Base-by-base conservation (phyloP, 1,140 invertebrate species). In the Papilio xuthus region DNA sequence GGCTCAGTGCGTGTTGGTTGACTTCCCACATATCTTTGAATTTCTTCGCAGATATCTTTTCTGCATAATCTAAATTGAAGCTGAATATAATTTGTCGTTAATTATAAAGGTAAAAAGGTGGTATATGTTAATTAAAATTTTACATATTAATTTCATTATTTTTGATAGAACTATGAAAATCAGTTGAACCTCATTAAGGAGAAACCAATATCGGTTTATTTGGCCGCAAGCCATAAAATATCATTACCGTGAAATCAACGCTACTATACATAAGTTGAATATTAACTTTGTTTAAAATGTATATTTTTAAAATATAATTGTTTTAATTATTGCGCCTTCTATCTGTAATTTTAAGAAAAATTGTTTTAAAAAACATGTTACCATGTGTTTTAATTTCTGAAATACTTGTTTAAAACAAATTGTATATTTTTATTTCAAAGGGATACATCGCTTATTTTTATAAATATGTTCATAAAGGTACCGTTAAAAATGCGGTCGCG, bases 211-310 rank as follows among this genome's bases (percentile, higher is more conserved):
- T 67, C 60, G 60, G 60, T 67, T 28, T 28, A 67, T 67, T 67
- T 67, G 60, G 60, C 60, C 60, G 60, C 60, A 32, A 67, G 60
- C 60, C 60, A 67, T 67, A 67, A 67, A 67, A 67, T 67, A 67
- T 67, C 60, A 67, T 67, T 67, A 67, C 23, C 26, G 60, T 67
- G 60, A 67, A 67, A 67, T 67, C 26, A 67, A 67, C 60, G 60
- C 26, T 67, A 28, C 12, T 67, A 67, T 67, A 67, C 60, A 67
- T 28, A 67, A 67, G 13, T 26, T 67, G 26, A 67, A 67, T 67
- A 67, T 67, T 67, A 67, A 67, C 60, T 28, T 18, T 4, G 47
- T 18, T 18, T 60, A 10, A 56, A 56, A 8, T 23, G 53, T 23
- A 8, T 56, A 56, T 20, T 6, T 20, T 20, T 56, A n/a, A n/a